Conservation (phyloP, 2,797 vertebrate species). For the Crax fasciolata region DNA sequence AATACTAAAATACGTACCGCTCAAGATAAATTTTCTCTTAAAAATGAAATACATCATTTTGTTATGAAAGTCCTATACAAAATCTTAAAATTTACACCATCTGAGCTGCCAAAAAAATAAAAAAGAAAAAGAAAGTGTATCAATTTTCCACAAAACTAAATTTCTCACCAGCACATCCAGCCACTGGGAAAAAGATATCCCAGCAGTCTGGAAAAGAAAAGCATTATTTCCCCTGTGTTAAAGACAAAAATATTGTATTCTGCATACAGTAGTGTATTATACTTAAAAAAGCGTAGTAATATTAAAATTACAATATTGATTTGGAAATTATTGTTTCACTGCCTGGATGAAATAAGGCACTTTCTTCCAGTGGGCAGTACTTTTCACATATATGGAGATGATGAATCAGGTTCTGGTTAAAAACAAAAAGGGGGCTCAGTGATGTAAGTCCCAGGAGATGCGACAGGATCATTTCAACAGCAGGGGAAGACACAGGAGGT, state of each 20-base stretch:
- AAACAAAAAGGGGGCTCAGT: slow-evolving; percentile 74
- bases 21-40: slow-evolving; percentile 80
- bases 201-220: slow-evolving; percentile 82
- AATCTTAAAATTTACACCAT: slow-evolving; percentile 93
- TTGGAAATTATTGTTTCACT: slow-evolving; percentile 84
- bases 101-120: slow-evolving; percentile 96
- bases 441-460: slow-evolving; percentile 79
- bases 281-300: slow-evolving; percentile 74
- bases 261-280: slow-evolving; percentile 89
- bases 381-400: slow-evolving; percentile 78
- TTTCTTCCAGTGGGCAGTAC: slow-evolving; percentile 80
- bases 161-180: slow-evolving; percentile 88
- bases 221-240: slow-evolving; percentile 88
- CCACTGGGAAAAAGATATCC: slow-evolving; percentile 84
- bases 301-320: slow-evolving; percentile 82
- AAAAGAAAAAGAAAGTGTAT: slow-evolving; percentile 83
- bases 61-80: slow-evolving; percentile 94
- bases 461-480: slow-evolving; percentile 79
- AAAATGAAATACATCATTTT: slow-evolving; percentile 85
- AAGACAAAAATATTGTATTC: slow-evolving; percentile 86
- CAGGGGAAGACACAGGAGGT: slow-evolving; percentile 89
- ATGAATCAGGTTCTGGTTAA: slow-evolving; percentile 79
- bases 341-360: slow-evolving; percentile 89
- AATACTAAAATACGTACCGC: slow-evolving; percentile 89
- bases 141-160: slow-evolving; percentile 91